Evolutionary conservation across 2,113 vertebrate species (phyloP).

Genomic region (Apistogramma diplotaenia): DNA sequence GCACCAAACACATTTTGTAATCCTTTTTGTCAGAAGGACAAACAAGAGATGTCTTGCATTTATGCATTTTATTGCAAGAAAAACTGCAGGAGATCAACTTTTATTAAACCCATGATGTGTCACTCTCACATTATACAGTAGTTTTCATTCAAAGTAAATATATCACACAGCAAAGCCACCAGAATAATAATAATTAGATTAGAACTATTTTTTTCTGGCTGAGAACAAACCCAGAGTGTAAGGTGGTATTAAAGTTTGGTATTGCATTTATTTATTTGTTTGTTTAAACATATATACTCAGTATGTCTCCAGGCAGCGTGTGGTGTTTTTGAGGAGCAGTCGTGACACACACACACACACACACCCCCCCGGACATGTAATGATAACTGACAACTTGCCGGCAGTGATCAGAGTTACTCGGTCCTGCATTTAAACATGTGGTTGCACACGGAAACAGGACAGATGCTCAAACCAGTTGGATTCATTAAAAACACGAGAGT

Average conservation of each 20-base stretch:
- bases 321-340: neutral
- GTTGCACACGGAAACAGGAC: neutral
- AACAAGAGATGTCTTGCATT: neutral
- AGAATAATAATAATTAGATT: too few species aligned
- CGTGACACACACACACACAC: neutral
- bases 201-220: too few species aligned
- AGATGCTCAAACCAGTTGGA: neutral
- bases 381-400: neutral
- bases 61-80: neutral
- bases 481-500: neutral
- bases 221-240: neutral
- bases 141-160: too few species aligned
- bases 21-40: accelerated
- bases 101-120: neutral
- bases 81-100: neutral
- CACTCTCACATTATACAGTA: neutral
- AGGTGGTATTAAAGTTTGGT: neutral
- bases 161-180: too few species aligned
- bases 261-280: accelerated
- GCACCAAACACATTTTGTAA: neutral
- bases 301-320: neutral
- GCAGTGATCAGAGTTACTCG: neutral
- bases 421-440: neutral
- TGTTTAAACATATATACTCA: neutral
- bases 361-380: neutral